Conservation (phyloP, 2,888 invertebrate species). For the Octodonta nipae region DNA sequence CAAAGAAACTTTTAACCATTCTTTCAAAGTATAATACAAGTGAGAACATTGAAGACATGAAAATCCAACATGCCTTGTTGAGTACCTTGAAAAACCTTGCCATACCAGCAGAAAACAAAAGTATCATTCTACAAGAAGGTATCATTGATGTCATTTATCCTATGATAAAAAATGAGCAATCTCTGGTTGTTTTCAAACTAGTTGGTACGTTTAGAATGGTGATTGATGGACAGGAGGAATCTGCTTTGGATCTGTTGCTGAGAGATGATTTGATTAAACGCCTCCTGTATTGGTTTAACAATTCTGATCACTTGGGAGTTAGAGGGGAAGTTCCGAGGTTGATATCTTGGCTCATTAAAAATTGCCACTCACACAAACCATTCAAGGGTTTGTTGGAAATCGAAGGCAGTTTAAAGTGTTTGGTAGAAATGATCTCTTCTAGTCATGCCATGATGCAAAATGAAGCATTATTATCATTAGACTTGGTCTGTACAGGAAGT, state of each 20-base stretch:
- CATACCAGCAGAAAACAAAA: constrained; percentile 63
- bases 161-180: constrained; percentile 52
- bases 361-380: constrained; percentile 41
- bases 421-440: constrained; percentile 71
- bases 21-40: constrained; percentile 44
- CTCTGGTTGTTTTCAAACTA: constrained; percentile 74
- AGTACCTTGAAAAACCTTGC: constrained; percentile 68
- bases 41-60: constrained; percentile 41
- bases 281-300: constrained; percentile 61
- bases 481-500: constrained; percentile 41
- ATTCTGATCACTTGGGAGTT: constrained; percentile 69
- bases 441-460: constrained; percentile 81
- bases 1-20: constrained; percentile 44
- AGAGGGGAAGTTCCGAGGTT: constrained; percentile 69
- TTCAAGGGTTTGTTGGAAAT: constrained; percentile 36
- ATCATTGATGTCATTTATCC: constrained; percentile 61
- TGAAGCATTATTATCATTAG: constrained; percentile 63
- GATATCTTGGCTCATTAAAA: constrained; percentile 64
- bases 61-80: constrained; percentile 56
- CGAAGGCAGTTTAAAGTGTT: constrained; percentile 56
- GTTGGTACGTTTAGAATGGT: constrained; percentile 76
- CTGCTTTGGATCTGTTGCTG: constrained; percentile 52
- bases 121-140: constrained; percentile 55
- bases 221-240: constrained; percentile 66
- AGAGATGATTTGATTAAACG: constrained; percentile 50